Conservation (phyloP, 2,888 invertebrate species). For the Drosophila fungiperda region DNA sequence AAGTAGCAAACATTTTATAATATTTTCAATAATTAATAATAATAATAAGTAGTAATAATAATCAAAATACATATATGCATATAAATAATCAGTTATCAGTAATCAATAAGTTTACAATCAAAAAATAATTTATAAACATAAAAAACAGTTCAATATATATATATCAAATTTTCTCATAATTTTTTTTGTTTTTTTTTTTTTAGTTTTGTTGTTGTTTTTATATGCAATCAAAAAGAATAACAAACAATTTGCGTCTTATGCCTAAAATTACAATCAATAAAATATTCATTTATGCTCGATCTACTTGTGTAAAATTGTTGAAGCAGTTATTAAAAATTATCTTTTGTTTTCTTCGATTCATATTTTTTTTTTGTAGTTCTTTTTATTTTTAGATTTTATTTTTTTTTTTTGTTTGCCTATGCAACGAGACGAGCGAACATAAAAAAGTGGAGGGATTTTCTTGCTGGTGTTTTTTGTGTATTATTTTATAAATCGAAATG, state of each 20-base stretch:
- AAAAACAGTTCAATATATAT: conserved; percentile 76
- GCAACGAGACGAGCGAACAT: conserved; percentile 47
- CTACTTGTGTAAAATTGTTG: conserved; percentile 33
- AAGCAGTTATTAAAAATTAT: conserved; percentile 34
- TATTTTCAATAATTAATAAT: conserved; percentile 50
- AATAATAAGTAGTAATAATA: conserved; percentile 49
- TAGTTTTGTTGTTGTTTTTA: conserved; percentile 28
- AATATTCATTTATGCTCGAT: conserved; percentile 54
- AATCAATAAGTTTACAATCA: conserved; percentile 74
- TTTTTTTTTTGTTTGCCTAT: conserved; percentile 31
- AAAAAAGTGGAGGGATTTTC: conserved; percentile 59
- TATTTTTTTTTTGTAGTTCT: conserved; percentile 14
- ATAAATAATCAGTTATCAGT: conserved; percentile 78
- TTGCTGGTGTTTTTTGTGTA: conserved; percentile 40
- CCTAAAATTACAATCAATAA: conserved; percentile 66
- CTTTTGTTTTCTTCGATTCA: conserved; percentile 19
- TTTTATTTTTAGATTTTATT: conserved; percentile 4
- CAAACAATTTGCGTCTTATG: conserved; percentile 69
- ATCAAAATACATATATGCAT: conserved; percentile 58
- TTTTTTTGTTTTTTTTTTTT: conserved; percentile 7
- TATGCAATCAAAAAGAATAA: conserved; percentile 66
- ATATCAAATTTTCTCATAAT: conserved; percentile 39
- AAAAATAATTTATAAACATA: conserved; percentile 79
- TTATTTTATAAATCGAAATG: conserved; percentile 25
- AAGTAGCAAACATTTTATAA: conserved; percentile 70